These are phyloP conservation scores for Oryzias melastigma DNA, from an alignment of 2,113 vertebrate species.

Conservation along the genomic window DNA sequence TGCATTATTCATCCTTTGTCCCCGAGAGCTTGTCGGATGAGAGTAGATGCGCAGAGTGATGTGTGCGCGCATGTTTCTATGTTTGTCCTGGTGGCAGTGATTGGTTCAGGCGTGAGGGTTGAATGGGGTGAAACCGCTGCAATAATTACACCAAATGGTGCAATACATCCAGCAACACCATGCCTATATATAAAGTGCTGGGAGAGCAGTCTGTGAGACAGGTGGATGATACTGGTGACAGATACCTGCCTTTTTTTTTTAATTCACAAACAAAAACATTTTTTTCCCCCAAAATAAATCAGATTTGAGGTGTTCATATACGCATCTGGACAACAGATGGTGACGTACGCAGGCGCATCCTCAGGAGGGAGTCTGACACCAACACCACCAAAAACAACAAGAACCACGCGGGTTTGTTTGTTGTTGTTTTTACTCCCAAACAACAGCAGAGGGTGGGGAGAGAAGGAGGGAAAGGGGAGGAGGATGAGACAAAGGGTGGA, in stretches of 20 bases:
- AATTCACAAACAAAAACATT: no score
- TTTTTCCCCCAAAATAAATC: neutral
- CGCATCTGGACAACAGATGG: conserved; percentile 16
- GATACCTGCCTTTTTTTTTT: neutral
- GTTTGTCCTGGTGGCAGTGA: conserved; percentile 36
- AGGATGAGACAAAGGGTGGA: conserved; percentile 52
- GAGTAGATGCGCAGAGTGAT: conserved; percentile 56
- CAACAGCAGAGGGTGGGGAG: conserved; percentile 38
- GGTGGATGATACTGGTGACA: conserved; percentile 7
- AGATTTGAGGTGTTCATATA: neutral
- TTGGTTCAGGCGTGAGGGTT: conserved; percentile 49
- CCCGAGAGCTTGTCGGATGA: conserved; percentile 47
- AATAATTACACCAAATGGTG: conserved; percentile 67
- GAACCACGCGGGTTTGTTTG: conserved; percentile 61
- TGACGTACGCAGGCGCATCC: neutral
- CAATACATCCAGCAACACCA: conserved; percentile 57
- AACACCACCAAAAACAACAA: conserved; percentile 46
- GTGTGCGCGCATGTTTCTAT: conserved; percentile 33
- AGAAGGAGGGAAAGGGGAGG: conserved; percentile 10
- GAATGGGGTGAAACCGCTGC: conserved; percentile 60
- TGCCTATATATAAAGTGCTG: conserved; percentile 61
- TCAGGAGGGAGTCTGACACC: conserved; percentile 6
- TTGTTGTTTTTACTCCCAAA: conserved; percentile 55
- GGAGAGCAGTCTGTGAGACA: conserved; percentile 14
- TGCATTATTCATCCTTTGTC: conserved; percentile 77